Conservation (phyloP, 1,140 invertebrate species). For the Leguminivora glycinivorella region DNA sequence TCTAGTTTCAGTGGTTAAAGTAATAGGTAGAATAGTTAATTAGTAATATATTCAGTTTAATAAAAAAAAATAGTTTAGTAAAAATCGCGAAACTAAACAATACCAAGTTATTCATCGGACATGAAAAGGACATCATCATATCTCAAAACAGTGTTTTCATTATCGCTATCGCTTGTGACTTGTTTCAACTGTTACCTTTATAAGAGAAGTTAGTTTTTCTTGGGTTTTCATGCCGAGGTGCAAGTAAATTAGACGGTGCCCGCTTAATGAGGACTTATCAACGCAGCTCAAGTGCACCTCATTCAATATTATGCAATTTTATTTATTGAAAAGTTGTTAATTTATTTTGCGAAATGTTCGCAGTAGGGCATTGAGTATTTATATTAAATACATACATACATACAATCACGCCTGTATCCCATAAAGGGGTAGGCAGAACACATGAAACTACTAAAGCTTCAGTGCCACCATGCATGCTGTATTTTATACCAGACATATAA, state of each 20-base stretch:
- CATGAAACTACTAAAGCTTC: too few relatives aligned
- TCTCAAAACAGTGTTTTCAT: neutral
- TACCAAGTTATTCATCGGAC: too few relatives aligned
- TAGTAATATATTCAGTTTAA: too few relatives aligned
- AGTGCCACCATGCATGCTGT: too few relatives aligned
- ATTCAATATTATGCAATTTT: constrained; percentile 46
- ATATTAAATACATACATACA: too few relatives aligned
- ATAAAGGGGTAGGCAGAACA: too few relatives aligned
- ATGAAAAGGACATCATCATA: neutral
- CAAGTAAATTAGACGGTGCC: constrained; percentile 57
- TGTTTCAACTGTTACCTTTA: constrained; percentile 35
- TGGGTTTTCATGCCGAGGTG: constrained; percentile 50
- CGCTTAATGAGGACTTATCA: constrained; percentile 55
- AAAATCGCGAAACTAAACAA: too few relatives aligned
- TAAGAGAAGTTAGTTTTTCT: constrained; percentile 44
- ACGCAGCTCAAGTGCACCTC: constrained; percentile 36
- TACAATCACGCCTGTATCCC: too few relatives aligned
- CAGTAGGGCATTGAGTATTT: neutral
- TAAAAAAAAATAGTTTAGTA: too few relatives aligned
- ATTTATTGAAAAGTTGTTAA: neutral
- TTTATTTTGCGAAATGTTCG: neutral
- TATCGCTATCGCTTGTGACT: constrained; percentile 20
- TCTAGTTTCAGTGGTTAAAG: too few relatives aligned
- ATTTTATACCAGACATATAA: too few relatives aligned
- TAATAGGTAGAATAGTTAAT: too few relatives aligned